A percentile compares a stretch with the other conserved stretches of the same genome.
These are phyloP conservation scores for Hymenochirus boettgeri DNA, from an alignment of 2,113 vertebrate genomes.

Conservation along the genomic window DNA sequence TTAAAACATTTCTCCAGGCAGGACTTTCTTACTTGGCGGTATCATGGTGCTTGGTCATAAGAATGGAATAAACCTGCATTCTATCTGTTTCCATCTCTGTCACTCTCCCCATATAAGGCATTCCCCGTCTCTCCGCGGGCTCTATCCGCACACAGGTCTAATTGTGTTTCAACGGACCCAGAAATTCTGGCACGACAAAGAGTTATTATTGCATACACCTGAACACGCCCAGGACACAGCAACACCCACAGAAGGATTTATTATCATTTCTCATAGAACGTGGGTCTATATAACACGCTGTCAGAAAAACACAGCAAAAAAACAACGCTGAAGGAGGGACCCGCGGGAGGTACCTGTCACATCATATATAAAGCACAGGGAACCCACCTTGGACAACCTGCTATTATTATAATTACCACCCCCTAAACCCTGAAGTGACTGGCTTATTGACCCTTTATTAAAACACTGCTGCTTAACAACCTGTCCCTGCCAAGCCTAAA, in stretches of 20 bases:
- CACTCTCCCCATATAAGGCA: conserved; percentile 8
- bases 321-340: background rate
- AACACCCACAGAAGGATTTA: conserved; percentile 12
- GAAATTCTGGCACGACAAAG: conserved; percentile 8
- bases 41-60: no score
- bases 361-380: background rate
- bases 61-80: no score
- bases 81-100: no score
- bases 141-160: background rate
- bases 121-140: background rate
- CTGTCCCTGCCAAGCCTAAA: background rate
- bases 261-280: no score
- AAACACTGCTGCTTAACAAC: background rate
- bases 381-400: no score
- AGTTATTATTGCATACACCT: background rate
- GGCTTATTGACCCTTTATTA: background rate
- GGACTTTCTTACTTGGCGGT: no score
- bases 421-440: background rate
- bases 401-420: no score
- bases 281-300: no score
- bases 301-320: no score
- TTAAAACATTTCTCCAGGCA: no score
- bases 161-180: background rate
- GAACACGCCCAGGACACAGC: background rate
- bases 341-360: no score